Conservation (phyloP, 2,888 invertebrate genomes). For the Melipona bicolor region DNA sequence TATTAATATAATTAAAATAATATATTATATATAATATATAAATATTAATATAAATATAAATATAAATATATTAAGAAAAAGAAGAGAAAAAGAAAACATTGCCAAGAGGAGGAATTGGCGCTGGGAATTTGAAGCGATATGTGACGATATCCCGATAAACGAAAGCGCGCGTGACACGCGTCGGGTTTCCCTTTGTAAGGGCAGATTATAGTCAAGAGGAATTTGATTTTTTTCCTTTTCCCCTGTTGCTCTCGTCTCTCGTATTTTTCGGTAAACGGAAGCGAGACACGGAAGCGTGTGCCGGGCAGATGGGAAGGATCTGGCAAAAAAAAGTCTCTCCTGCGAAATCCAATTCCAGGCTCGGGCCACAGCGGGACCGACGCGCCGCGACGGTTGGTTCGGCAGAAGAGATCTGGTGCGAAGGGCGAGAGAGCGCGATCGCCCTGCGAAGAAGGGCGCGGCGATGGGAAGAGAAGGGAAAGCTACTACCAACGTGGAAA, state of each 20-base stretch:
- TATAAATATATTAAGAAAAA: too few relatives aligned
- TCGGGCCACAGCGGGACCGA: constrained; percentile 49
- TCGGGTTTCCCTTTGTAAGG: too few relatives aligned
- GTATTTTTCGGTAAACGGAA: background rate
- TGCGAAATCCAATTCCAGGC: constrained; percentile 76
- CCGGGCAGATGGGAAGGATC: constrained; percentile 57
- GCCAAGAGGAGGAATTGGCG: too few relatives aligned
- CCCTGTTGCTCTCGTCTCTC: background rate
- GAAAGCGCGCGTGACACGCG: too few relatives aligned
- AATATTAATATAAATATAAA: too few relatives aligned
- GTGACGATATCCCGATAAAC: too few relatives aligned
- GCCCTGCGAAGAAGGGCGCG: background rate
- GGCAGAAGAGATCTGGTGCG: constrained; percentile 17
- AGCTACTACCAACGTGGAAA: constrained; percentile 16
- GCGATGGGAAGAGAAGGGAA: constrained; percentile 27
- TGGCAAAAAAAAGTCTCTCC: constrained; percentile 71
- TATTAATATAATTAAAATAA: too few relatives aligned
- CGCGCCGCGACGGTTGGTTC: constrained; percentile 40
- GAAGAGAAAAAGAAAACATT: too few relatives aligned
- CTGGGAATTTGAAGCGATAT: too few relatives aligned
- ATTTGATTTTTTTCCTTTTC: background rate
- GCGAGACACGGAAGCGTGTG: constrained; percentile 44
- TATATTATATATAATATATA: too few relatives aligned
- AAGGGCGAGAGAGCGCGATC: constrained; percentile 9
- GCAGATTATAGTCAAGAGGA: background rate